Evolutionary conservation across 2,888 invertebrate genomes (phyloP).

Genomic region (Linnaemya vulpina): DNA sequence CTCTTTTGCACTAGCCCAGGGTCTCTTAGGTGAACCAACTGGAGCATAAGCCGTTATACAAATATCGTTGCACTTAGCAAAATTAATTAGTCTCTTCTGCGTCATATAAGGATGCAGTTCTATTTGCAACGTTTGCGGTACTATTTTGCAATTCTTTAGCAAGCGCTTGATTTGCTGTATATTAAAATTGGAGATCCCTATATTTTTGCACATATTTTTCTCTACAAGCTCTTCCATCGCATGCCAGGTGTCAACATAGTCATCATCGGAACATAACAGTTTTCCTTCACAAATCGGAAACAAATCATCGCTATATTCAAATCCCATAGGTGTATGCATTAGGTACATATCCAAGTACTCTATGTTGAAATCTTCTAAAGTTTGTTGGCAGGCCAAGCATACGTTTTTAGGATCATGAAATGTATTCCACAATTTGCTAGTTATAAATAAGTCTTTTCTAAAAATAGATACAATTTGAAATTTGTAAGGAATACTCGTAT

Average conservation of each 20-base stretch:
- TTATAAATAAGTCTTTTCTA: constrained; percentile 87
- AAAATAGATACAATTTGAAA: neutral
- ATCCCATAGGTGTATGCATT: constrained; percentile 95
- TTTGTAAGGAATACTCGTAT: no score
- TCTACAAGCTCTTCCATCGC: constrained; percentile 88
- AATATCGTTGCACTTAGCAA: constrained; percentile 87
- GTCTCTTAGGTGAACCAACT: constrained; percentile 90
- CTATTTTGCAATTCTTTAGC: constrained; percentile 85
- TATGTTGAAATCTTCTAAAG: constrained; percentile 88
- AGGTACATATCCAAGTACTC: constrained; percentile 93
- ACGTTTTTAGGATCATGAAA: constrained; percentile 92
- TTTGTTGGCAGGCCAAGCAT: constrained; percentile 86
- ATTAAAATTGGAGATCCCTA: constrained; percentile 91
- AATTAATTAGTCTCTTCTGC: constrained; percentile 87
- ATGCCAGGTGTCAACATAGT: constrained; percentile 89
- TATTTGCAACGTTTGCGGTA: constrained; percentile 87
- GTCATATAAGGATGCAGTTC: constrained; percentile 92
- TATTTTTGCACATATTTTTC: constrained; percentile 86
- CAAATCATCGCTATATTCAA: constrained; percentile 88
- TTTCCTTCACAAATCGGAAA: constrained; percentile 87
- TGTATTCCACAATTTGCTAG: constrained; percentile 94
- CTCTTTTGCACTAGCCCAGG: constrained; percentile 88
- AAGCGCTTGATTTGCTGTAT: constrained; percentile 88
- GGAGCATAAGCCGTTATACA: constrained; percentile 92
- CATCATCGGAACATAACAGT: constrained; percentile 86